These are phyloP conservation scores for Machimus atricapillus DNA, from an alignment of 2,888 invertebrate species.

Conservation along the genomic window DNA sequence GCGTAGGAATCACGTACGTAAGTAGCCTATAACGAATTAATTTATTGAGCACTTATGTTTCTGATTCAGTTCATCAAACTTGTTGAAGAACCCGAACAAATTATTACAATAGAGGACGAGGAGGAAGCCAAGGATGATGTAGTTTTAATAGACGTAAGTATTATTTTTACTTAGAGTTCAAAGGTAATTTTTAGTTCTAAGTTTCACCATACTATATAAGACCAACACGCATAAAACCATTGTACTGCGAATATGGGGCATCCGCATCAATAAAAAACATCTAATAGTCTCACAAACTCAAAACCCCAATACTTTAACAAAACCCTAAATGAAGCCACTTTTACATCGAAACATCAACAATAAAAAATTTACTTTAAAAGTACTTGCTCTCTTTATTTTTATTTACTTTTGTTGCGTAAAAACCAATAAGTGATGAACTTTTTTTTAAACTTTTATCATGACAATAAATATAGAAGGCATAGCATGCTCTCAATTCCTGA, in stretches of 20 bases:
- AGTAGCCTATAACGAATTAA: neutral
- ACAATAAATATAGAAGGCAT: neutral
- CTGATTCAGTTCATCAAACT: neutral
- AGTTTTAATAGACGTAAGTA: neutral
- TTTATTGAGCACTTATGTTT: neutral
- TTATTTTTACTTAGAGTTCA: neutral
- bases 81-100: neutral
- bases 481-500: neutral
- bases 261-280: neutral
- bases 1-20: neutral
- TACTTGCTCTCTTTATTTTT: too few relatives aligned
- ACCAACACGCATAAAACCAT: neutral
- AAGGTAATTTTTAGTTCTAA: too few relatives aligned
- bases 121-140: too few relatives aligned
- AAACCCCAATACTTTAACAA: neutral
- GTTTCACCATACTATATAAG: neutral
- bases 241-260: neutral
- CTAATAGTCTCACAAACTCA: neutral
- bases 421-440: neutral
- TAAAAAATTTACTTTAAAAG: neutral
- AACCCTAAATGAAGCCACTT: neutral
- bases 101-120: neutral
- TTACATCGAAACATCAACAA: neutral
- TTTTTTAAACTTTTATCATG: neutral
- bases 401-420: too few relatives aligned